Percentiles rank a stretch among this genome's conserved stretches.
phyloP scores from a whole-genome alignment of 1,140 invertebrate species.

The Cataglyphis hispanica region DNA sequence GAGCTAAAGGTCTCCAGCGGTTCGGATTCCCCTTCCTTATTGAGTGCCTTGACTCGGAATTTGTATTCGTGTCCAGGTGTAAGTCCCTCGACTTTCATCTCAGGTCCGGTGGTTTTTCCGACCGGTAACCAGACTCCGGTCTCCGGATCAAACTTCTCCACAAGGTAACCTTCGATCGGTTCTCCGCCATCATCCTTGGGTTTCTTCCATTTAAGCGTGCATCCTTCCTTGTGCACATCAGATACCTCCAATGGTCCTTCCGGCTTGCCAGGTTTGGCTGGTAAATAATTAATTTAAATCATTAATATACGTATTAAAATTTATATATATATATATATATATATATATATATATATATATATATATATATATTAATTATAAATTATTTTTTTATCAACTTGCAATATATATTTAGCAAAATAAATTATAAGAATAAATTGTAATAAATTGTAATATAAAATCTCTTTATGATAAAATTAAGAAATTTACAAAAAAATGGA shows the following conservation, averaged over 20 bases:
- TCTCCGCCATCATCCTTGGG: slow-evolving; percentile 99
- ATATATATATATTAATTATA: background rate
- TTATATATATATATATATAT: no score
- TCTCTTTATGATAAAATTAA: background rate
- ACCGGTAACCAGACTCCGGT: slow-evolving; percentile 96
- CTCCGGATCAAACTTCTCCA: slow-evolving; percentile 98
- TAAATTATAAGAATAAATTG: background rate
- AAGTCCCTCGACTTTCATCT: slow-evolving; percentile 95
- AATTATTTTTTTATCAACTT: slow-evolving; percentile 11
- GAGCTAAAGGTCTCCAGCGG: slow-evolving; percentile 97
- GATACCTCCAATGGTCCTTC: slow-evolving; percentile 98
- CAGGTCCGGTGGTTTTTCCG: slow-evolving; percentile 92
- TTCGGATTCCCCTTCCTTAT: slow-evolving; percentile 98
- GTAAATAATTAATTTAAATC: slow-evolving; percentile 19
- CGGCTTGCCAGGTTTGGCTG: slow-evolving; percentile 96
- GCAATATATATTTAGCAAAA: background rate
- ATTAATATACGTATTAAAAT: background rate
- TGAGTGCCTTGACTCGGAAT: slow-evolving; percentile 98
- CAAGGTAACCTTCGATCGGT: slow-evolving; percentile 96
- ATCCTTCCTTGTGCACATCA: slow-evolving; percentile 97
- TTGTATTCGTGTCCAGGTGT: slow-evolving; percentile 98
- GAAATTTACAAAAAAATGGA: no score
- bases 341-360: no score
- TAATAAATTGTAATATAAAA: background rate
- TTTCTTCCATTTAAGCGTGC: slow-evolving; percentile 98